These are phyloP conservation scores for Silvanus unidentatus DNA, from an alignment of 2,888 invertebrate genomes.

Conservation along the genomic window DNA sequence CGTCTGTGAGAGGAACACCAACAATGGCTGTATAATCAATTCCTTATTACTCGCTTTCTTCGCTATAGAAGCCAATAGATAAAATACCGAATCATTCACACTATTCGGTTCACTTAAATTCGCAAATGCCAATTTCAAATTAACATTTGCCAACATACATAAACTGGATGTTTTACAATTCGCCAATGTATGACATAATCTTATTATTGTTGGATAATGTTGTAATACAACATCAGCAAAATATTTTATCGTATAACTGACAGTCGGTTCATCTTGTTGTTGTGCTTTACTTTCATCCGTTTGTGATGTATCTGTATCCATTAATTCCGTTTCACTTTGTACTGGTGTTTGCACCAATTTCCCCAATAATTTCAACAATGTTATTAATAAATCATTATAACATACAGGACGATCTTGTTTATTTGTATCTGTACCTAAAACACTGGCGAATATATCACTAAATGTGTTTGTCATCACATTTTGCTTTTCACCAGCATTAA, in stretches of 20 bases:
- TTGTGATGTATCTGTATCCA: constrained; percentile 53
- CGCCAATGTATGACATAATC: constrained; percentile 73
- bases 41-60: constrained; percentile 68
- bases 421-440: constrained; percentile 57
- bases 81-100: constrained; percentile 83
- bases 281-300: constrained; percentile 84
- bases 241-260: constrained; percentile 51
- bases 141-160: constrained; percentile 54
- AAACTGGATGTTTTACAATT: constrained; percentile 67
- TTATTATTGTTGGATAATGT: constrained; percentile 75
- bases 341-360: constrained; percentile 60
- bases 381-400: constrained; percentile 65
- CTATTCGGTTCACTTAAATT: constrained; percentile 62
- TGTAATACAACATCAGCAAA: constrained; percentile 71
- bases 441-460: constrained; percentile 71
- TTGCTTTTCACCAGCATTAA: constrained; percentile 49
- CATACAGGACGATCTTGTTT: constrained; percentile 62
- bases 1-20: constrained; percentile 57
- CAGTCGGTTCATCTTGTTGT: constrained; percentile 43
- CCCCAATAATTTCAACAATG: constrained; percentile 59
- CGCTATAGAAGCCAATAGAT: constrained; percentile 71
- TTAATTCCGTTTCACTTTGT: constrained; percentile 35
- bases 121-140: constrained; percentile 34
- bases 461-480: constrained; percentile 55
- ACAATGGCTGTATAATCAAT: constrained; percentile 70